Percentiles rank a stretch among this genome's conserved stretches.
phyloP scores from a whole-genome alignment of 2,888 invertebrate species.

The Teinopalpus imperialis region DNA sequence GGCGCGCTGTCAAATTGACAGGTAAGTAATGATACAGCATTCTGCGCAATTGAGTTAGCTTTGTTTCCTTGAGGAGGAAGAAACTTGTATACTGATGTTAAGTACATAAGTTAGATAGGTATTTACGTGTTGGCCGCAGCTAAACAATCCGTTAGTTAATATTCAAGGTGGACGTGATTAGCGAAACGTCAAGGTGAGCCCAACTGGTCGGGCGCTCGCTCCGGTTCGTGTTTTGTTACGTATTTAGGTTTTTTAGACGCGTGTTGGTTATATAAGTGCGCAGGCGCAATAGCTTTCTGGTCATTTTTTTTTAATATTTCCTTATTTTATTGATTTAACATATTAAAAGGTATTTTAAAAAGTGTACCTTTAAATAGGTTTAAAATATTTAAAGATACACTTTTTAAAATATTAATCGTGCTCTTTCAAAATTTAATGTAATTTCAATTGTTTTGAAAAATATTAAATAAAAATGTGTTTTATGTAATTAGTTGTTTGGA shows the following conservation, averaged over 20 bases:
- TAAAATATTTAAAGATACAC: too few relatives aligned
- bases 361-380: too few relatives aligned
- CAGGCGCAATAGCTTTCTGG: not conserved
- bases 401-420: too few relatives aligned
- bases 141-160: constrained; percentile 72
- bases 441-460: too few relatives aligned
- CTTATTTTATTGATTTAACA: too few relatives aligned
- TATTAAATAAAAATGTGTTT: too few relatives aligned
- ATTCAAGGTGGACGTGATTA: constrained; percentile 78
- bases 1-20: constrained; percentile 1
- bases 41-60: constrained; percentile 10
- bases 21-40: not conserved
- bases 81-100: too few relatives aligned
- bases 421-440: too few relatives aligned
- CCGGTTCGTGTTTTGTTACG: constrained; percentile 21
- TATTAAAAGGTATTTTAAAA: too few relatives aligned
- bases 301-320: too few relatives aligned
- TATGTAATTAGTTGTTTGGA: too few relatives aligned
- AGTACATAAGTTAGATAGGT: constrained; percentile 27
- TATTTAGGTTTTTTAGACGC: constrained; percentile 12
- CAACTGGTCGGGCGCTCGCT: constrained; percentile 40
- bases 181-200: constrained; percentile 72
- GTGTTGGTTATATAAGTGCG: constrained; percentile 5
- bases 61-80: constrained; percentile 34
- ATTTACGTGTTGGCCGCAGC: constrained; percentile 36